Conservation (phyloP, 2,888 invertebrate species). For the Himalopsyche kuldschensis region DNA sequence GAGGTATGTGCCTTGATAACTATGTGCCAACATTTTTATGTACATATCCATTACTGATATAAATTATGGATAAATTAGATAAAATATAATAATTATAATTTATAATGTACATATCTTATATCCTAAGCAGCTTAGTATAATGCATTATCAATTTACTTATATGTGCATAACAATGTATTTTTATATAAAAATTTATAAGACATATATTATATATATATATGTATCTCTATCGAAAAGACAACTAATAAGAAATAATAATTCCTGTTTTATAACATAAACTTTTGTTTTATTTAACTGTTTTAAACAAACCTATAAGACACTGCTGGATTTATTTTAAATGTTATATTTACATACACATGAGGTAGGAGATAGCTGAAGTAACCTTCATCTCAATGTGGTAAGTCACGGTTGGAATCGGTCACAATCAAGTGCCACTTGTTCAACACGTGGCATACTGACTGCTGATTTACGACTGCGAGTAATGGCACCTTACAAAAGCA, state of each 20-base stretch:
- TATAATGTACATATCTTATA: slow-evolving; percentile 31
- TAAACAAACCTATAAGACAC: too few species aligned
- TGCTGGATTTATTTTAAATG: too few species aligned
- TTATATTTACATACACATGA: too few species aligned
- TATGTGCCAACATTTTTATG: slow-evolving; percentile 33
- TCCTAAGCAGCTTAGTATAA: slow-evolving; percentile 32
- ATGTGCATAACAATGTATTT: slow-evolving; percentile 24
- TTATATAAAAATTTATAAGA: slow-evolving; percentile 30
- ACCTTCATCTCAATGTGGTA: too few species aligned
- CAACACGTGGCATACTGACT: too few species aligned
- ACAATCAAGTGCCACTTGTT: too few species aligned
- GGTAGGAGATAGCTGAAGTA: too few species aligned
- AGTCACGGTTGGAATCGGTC: too few species aligned
- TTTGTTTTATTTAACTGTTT: slow-evolving; percentile 15
- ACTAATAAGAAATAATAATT: slow-evolving; percentile 31
- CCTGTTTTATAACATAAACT: slow-evolving; percentile 19
- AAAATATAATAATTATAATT: slow-evolving; percentile 10
- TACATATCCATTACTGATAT: slow-evolving; percentile 28
- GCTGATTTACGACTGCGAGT: too few species aligned
- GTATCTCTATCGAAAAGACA: slow-evolving; percentile 26
- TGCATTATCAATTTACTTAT: slow-evolving; percentile 11
- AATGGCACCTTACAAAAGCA: too few species aligned
- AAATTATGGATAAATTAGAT: slow-evolving; percentile 13
- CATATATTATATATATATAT: slow-evolving; percentile 12
- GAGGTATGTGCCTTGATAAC: slow-evolving; percentile 34